Percentiles rank a stretch among this genome's conserved stretches.
These are phyloP conservation scores for Argentina silus DNA, from an alignment of 2,797 vertebrate species.

Conservation along the genomic window DNA sequence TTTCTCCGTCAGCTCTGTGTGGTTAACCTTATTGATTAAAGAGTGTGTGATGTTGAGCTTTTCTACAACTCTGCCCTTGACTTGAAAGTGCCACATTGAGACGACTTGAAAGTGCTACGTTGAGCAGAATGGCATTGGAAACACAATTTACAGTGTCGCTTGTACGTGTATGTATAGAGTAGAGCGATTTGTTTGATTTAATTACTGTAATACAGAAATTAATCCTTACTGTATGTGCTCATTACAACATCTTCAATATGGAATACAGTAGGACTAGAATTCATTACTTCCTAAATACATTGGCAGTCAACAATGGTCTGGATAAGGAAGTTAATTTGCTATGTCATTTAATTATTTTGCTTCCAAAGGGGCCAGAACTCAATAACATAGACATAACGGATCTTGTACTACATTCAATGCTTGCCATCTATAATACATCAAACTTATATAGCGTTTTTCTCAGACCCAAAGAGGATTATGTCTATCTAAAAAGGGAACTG, in stretches of 20 bases:
- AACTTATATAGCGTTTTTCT: neutral
- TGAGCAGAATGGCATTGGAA: slow-evolving; percentile 36
- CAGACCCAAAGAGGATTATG: neutral
- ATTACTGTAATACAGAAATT: neutral
- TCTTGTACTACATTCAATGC: too few species aligned
- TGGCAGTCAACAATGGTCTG: neutral
- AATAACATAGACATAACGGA: too few species aligned
- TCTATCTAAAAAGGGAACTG: neutral
- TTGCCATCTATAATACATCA: too few species aligned
- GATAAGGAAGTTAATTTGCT: too few species aligned
- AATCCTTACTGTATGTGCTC: neutral
- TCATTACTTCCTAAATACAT: neutral
- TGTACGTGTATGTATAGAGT: neutral
- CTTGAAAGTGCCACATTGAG: slow-evolving; percentile 57
- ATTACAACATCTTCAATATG: neutral
- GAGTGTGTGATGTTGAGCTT: slow-evolving; percentile 59
- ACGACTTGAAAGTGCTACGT: slow-evolving; percentile 56
- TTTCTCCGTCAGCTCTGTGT: slow-evolving; percentile 49
- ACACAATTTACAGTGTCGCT: neutral
- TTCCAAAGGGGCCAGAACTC: too few species aligned
- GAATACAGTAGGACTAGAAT: neutral
- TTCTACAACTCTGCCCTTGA: slow-evolving; percentile 36
- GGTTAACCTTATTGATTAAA: slow-evolving; percentile 73
- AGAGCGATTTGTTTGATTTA: neutral
- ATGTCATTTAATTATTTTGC: too few species aligned